Percentiles rank a stretch among this genome's conserved stretches.
Conservation (phyloP, 2,888 invertebrate genomes). For the Idaea biselata region DNA sequence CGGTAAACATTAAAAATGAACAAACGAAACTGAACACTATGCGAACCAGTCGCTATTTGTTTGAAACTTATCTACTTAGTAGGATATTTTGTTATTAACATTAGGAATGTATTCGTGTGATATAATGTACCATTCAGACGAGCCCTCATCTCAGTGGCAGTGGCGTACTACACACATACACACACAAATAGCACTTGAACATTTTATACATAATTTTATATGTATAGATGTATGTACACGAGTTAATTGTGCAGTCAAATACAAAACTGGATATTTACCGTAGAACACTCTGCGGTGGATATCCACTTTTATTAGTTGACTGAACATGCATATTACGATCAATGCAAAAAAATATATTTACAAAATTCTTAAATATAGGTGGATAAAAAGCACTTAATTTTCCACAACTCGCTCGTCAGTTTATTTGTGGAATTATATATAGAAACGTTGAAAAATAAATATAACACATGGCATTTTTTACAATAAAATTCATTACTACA, state of each 20-base stretch:
- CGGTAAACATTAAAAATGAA: constrained; percentile 12
- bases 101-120: constrained; percentile 36
- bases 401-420: constrained; percentile 51
- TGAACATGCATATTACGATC: constrained; percentile 62
- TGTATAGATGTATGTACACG: constrained; percentile 70
- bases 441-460: constrained; percentile 33
- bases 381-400: constrained; percentile 71
- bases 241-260: constrained; percentile 17
- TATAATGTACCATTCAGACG: constrained; percentile 8
- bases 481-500: constrained; percentile 1
- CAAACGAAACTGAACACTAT: constrained; percentile 25
- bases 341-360: constrained; percentile 73
- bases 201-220: constrained; percentile 63
- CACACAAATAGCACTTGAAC: constrained; percentile 70
- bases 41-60: constrained; percentile 61
- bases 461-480: constrained; percentile 23
- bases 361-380: constrained; percentile 57
- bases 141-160: constrained; percentile 53
- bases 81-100: constrained; percentile 44
- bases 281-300: too few species aligned
- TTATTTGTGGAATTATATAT: constrained; percentile 33
- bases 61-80: constrained; percentile 52
- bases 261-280: neutral
- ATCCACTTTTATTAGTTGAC: constrained; percentile 26
- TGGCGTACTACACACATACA: constrained; percentile 69